Evolutionary conservation across 2,113 vertebrate genomes (phyloP).

Genomic region (Lathamus discolor): DNA sequence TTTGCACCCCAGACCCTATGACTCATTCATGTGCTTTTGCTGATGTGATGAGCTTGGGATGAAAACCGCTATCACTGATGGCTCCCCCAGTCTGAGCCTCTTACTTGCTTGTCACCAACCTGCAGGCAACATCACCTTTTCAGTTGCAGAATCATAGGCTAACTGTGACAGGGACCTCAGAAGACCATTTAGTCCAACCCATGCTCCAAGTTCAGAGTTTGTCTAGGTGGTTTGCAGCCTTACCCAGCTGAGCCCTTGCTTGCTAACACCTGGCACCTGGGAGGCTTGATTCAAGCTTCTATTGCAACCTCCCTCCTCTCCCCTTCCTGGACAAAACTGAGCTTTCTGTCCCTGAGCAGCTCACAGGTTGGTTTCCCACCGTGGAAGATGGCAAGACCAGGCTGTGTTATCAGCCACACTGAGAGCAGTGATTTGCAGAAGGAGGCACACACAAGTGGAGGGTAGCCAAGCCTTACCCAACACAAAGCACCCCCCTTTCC

Average conservation of each 20-base stretch:
- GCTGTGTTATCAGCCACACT: neutral
- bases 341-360: neutral
- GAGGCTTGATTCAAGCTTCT: neutral
- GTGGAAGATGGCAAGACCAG: neutral
- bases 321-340: neutral
- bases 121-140: neutral
- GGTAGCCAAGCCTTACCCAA: neutral
- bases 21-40: neutral
- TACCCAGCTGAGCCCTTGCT: neutral
- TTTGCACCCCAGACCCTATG: accelerated
- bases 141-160: neutral
- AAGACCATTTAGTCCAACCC: neutral
- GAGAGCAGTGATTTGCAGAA: neutral
- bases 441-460: accelerated
- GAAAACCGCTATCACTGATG: neutral
- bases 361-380: accelerated
- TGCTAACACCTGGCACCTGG: neutral
- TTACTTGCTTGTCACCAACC: accelerated
- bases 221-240: neutral
- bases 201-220: neutral
- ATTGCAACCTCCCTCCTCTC: neutral
- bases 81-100: neutral
- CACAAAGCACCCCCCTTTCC: neutral
- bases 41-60: neutral
- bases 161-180: neutral